Percentiles rank a stretch among this genome's conserved stretches.
Evolutionary conservation across 2,888 invertebrate species (phyloP).

Genomic region (Nesidiocoris tenuis): DNA sequence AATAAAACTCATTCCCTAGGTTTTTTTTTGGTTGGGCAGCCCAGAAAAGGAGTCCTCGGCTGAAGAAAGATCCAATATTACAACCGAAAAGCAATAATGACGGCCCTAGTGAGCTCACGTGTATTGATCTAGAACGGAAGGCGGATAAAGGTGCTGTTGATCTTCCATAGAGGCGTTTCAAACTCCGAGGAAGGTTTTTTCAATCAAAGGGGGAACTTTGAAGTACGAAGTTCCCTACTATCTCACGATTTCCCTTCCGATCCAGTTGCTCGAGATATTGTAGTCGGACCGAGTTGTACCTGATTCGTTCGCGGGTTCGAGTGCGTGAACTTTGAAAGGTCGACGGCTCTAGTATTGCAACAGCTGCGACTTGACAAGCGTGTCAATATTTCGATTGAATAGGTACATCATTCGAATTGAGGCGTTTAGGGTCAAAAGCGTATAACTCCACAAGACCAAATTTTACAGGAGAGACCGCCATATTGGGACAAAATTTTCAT

Average conservation of each 20-base stretch:
- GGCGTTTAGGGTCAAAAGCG: too few relatives aligned
- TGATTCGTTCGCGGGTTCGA: too few relatives aligned
- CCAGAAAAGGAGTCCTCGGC: neutral
- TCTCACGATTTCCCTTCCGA: neutral
- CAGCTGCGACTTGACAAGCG: too few relatives aligned
- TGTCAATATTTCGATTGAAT: too few relatives aligned
- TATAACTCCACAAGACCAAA: too few relatives aligned
- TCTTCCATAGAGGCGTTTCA: conserved; percentile 19
- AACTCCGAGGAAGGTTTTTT: conserved; percentile 12
- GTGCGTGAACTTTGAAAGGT: too few relatives aligned
- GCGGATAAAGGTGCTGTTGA: conserved; percentile 31
- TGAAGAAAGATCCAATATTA: neutral
- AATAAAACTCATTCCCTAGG: neutral
- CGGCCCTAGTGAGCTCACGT: conserved; percentile 13
- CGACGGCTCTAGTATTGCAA: too few relatives aligned
- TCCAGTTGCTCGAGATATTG: neutral
- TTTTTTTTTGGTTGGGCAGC: neutral
- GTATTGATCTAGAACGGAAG: conserved; percentile 28
- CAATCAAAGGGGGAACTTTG: conserved; percentile 5
- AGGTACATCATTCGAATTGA: too few relatives aligned
- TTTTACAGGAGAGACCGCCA: too few relatives aligned
- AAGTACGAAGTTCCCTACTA: neutral
- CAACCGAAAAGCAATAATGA: neutral
- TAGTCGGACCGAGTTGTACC: neutral
- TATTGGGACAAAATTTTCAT: too few relatives aligned